These are phyloP conservation scores for Saguinus imperator DNA, from an alignment of 2,113 vertebrate species.

Conservation along the genomic window DNA sequence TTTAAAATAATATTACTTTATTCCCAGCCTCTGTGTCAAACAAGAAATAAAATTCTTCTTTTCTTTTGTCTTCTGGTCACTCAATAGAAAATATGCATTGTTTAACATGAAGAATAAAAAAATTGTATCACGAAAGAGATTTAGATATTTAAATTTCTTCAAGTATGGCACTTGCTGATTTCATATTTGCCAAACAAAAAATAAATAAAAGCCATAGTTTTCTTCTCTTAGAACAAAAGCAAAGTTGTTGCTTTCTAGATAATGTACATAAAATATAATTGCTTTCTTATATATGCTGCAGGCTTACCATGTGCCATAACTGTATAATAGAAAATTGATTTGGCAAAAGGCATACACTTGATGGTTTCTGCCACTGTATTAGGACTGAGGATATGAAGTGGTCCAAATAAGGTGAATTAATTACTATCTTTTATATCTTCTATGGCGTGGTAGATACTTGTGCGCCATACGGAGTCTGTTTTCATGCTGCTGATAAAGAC, in stretches of 20 bases:
- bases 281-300: background rate
- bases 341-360: background rate
- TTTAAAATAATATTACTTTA: background rate
- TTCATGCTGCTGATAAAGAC: too few species aligned
- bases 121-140: background rate
- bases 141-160: background rate
- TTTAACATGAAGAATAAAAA: background rate
- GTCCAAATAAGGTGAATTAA: background rate
- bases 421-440: background rate
- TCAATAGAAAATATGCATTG: background rate
- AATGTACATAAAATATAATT: background rate
- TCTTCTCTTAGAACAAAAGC: background rate
- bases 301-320: background rate
- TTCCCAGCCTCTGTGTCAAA: background rate
- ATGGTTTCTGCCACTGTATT: background rate
- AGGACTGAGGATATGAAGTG: background rate
- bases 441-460: background rate
- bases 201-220: background rate
- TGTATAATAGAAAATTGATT: background rate
- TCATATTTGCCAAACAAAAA: background rate
- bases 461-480: background rate
- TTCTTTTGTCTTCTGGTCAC: background rate
- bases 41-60: too few species aligned
- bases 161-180: background rate
- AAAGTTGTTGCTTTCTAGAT: background rate